These are phyloP conservation scores for Vandiemenella viatica DNA, from an alignment of 2,888 invertebrate genomes.

Conservation along the genomic window DNA sequence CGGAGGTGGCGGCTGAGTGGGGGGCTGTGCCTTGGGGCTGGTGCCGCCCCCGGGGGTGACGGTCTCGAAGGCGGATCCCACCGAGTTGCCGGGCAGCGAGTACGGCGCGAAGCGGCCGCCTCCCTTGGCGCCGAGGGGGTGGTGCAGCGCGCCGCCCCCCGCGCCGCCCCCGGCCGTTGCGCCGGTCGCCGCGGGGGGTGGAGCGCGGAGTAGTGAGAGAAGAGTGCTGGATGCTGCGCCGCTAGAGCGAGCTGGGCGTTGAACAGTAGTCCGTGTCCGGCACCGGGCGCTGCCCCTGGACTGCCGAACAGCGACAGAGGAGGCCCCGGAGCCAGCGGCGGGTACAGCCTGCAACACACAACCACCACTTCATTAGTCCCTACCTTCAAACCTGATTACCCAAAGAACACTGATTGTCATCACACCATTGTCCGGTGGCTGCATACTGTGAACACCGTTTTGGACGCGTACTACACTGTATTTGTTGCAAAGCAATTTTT, in stretches of 20 bases:
- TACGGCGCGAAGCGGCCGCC: slow-evolving; percentile 78
- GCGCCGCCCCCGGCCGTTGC: slow-evolving; percentile 18
- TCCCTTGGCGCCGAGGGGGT: slow-evolving; percentile 43
- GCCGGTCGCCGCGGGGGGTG: slow-evolving; percentile 30
- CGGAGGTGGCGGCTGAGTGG: slow-evolving; percentile 17
- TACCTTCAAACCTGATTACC: no score
- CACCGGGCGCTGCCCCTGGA: slow-evolving; percentile 32
- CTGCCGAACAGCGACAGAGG: slow-evolving; percentile 28
- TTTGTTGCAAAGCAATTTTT: no score
- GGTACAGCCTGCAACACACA: no score
- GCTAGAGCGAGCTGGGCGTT: slow-evolving; percentile 79
- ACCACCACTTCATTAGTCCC: no score
- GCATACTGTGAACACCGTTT: no score
- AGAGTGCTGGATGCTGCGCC: slow-evolving; percentile 68
- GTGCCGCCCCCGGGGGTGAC: slow-evolving; percentile 53
- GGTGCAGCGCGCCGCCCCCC: slow-evolving; percentile 35
- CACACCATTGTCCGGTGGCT: no score
- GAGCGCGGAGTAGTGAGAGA: slow-evolving; percentile 50
- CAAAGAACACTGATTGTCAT: no score
- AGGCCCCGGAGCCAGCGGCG: slow-evolving; percentile 53
- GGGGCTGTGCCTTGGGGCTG: slow-evolving; percentile 11
- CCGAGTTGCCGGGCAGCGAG: slow-evolving; percentile 51
- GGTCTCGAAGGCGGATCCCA: slow-evolving; percentile 78
- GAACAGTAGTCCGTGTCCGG: slow-evolving; percentile 72
- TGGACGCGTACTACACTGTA: no score